Evolutionary conservation across 2,113 vertebrate genomes (phyloP).

Genomic region (Xiphophorus couchianus): DNA sequence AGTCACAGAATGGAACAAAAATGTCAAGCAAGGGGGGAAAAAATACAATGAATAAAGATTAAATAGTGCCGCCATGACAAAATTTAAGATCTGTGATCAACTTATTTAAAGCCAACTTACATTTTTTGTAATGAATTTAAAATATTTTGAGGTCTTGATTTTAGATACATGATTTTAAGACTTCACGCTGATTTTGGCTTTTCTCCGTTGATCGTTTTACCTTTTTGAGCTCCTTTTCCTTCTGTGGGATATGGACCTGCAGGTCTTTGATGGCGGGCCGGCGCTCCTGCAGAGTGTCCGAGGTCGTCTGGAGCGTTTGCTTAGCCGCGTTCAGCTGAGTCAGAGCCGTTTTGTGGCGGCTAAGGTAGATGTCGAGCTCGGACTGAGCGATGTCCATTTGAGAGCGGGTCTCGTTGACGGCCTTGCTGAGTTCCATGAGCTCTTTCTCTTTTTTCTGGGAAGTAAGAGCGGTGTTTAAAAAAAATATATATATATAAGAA

Average conservation of each 20-base stretch:
- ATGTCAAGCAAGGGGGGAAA: no score
- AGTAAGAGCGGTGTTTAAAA: background rate
- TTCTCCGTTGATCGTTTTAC: conserved; percentile 64
- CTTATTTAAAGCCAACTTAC: no score
- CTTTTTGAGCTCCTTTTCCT: conserved; percentile 85
- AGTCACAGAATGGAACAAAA: no score
- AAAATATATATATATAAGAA: background rate
- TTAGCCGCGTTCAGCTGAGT: conserved; percentile 85
- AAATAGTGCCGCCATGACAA: no score
- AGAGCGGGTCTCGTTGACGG: conserved; percentile 89
- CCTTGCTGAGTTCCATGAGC: conserved; percentile 91
- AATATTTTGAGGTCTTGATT: no score
- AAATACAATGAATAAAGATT: no score
- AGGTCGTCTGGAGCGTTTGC: conserved; percentile 81
- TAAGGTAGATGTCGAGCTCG: conserved; percentile 93
- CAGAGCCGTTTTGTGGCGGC: conserved; percentile 87
- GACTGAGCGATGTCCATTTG: conserved; percentile 89
- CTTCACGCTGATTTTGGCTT: background rate
- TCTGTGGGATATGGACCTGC: conserved; percentile 80
- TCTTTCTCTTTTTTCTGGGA: conserved; percentile 88
- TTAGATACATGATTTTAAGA: no score
- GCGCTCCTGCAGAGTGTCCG: conserved; percentile 85
- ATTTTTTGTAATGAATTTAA: no score
- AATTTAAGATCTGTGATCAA: no score
- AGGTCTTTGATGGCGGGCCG: conserved; percentile 85